Base-by-base conservation (phyloP, 2,888 invertebrate genomes). In the Drosophila falleni region DNA sequence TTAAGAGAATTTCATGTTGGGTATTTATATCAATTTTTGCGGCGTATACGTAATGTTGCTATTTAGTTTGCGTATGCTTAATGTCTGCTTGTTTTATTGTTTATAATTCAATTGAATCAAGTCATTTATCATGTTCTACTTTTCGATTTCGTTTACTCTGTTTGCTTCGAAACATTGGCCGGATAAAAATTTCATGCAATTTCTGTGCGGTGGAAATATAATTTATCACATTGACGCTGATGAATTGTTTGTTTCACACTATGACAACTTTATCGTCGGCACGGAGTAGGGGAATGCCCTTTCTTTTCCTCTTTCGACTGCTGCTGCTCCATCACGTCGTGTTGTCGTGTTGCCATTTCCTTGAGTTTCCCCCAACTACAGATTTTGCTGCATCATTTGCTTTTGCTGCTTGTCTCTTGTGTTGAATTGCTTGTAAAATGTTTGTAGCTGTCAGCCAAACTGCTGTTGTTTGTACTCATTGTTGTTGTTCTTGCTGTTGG, bases 181-280 rank as follows among this genome's bases (percentile, higher is more conserved):
- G 65, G 47, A 71, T 80, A 87, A 85, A 82, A 87, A 87, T 76
- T 78, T 74, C 62, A 63, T 69, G 53, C 80, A 83, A 80, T 88
- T 84, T 77, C 67, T 41, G 71, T 65, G 77, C 62, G 81, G 79
- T 83, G 51, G 56, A 73, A 81, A 71, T 68, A 87, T 81, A 88
- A 85, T 85, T 86, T 89, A 86, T 86, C 86, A 86, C 89, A 89
- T 81, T 86, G 86, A 89, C 86, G 80, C 87, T 86, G 86, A 86
- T 86, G 86, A 86, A 86, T 86, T 81, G 86, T 86, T 89, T 78
- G 86, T 78, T 81, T 80, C 70, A 76, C 87, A 89, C 85, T 87
- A 88, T 85, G 89, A 88, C 89, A 85, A 83, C 89, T 85, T 85
- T 88, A 88, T 85, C 89, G 88, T 54, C n/a, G 19, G 35, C 58